phyloP scores from a whole-genome alignment of 2,113 vertebrate species.

The Copsychus sechellarum region DNA sequence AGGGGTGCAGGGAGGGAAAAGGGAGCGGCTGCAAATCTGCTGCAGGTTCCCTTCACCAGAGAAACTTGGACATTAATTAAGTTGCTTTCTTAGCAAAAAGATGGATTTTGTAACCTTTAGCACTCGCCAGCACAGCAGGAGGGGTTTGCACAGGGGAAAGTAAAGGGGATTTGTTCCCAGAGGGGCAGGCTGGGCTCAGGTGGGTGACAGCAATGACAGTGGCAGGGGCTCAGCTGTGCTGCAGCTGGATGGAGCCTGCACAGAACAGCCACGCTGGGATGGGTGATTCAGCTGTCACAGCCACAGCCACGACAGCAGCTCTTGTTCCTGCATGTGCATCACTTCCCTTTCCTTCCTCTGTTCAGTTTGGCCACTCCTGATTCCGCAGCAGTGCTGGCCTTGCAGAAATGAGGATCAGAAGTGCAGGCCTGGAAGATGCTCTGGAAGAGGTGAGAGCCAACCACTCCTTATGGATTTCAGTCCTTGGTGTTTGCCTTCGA shows the following conservation, averaged over 20 bases:
- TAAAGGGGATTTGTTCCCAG: neutral
- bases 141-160: neutral
- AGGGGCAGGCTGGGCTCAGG: accelerated
- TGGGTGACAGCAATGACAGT: accelerated
- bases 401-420: neutral
- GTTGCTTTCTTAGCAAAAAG: conserved; percentile 49
- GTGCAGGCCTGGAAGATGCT: neutral
- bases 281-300: neutral
- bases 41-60: neutral
- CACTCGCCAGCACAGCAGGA: neutral
- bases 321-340: accelerated
- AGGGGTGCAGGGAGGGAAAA: neutral
- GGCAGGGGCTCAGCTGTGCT: accelerated
- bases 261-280: accelerated
- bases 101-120: conserved; percentile 61
- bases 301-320: neutral
- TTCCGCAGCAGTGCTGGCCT: neutral
- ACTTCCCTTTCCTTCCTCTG: neutral
- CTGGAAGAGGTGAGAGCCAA: neutral
- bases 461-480: accelerated
- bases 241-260: accelerated
- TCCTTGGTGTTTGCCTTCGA: neutral
- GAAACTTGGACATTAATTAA: conserved; percentile 24
- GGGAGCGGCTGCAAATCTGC: neutral
- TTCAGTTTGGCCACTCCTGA: neutral